Evolutionary conservation across 1,140 invertebrate species (phyloP).

Genomic region (Asobara japonica): DNA sequence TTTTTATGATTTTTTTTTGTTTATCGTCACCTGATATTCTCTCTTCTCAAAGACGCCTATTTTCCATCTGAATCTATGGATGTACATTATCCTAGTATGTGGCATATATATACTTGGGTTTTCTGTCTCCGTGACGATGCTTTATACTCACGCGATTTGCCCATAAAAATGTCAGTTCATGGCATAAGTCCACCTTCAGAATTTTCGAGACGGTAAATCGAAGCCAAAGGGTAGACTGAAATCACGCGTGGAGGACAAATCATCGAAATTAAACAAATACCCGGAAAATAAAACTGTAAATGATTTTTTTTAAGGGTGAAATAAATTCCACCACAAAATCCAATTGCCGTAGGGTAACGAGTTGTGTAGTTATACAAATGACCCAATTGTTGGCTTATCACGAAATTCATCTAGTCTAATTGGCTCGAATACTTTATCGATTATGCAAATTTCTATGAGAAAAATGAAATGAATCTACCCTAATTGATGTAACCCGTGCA

Average conservation of each 20-base stretch:
- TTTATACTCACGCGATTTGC: conserved; percentile 33
- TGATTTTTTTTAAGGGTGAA: too few relatives aligned
- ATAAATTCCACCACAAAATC: too few relatives aligned
- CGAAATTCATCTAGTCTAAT: background rate
- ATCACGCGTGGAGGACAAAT: background rate
- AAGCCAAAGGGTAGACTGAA: background rate
- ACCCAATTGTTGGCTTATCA: background rate
- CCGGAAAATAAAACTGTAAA: too few relatives aligned
- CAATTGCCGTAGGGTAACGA: background rate
- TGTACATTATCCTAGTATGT: background rate
- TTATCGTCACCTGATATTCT: background rate
- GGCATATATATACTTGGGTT: background rate
- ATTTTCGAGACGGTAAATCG: conserved; percentile 22
- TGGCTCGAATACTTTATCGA: background rate
- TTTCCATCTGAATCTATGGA: background rate
- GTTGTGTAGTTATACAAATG: background rate
- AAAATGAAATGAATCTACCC: background rate
- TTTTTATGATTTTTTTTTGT: background rate
- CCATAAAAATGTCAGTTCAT: conserved; percentile 35
- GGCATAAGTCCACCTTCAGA: conserved; percentile 3
- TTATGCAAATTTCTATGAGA: background rate
- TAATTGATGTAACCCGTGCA: background rate
- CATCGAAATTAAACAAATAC: background rate
- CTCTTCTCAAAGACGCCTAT: background rate
- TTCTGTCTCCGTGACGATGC: conserved; percentile 13